phyloP scores from a whole-genome alignment of 1,140 invertebrate genomes.

The Cephus cinctus region DNA sequence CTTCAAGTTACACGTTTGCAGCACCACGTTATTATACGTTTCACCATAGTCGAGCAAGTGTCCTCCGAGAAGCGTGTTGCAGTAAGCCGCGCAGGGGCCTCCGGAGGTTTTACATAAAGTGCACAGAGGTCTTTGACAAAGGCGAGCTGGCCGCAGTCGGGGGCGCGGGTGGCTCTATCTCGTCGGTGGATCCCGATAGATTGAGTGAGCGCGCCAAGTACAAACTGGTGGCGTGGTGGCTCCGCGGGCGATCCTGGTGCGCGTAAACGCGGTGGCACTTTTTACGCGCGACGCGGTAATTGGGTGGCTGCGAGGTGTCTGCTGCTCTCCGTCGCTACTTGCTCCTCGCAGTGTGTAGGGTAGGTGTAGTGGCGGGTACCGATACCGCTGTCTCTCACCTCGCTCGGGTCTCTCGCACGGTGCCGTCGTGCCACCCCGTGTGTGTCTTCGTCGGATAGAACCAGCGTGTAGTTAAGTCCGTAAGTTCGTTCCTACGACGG shows the following conservation, averaged over 20 bases:
- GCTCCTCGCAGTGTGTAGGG: no score
- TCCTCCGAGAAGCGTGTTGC: no score
- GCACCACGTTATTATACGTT: no score
- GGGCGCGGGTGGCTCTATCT: no score
- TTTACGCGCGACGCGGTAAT: conserved; percentile 37
- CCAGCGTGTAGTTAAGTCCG: neutral
- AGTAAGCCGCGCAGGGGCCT: no score
- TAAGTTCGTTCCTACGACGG: conserved; percentile 25
- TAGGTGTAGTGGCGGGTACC: conserved; percentile 11
- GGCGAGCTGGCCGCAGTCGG: no score
- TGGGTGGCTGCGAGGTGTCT: conserved; percentile 34
- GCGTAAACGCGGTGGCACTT: conserved; percentile 7
- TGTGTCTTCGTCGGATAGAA: neutral
- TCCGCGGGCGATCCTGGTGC: conserved; percentile 30
- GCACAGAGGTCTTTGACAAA: no score
- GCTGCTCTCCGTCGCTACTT: conserved; percentile 25
- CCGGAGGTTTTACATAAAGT: no score
- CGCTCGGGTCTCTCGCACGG: conserved; percentile 13
- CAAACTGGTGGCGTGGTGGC: conserved; percentile 42
- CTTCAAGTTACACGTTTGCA: no score
- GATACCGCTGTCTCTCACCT: conserved; percentile 18
- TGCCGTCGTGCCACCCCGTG: neutral
- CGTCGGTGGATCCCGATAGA: no score
- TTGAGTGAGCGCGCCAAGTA: conserved; percentile 47
- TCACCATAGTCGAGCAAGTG: no score